Base-by-base conservation (phyloP, 1,140 invertebrate species). In the Drosophila malerkotliana region DNA sequence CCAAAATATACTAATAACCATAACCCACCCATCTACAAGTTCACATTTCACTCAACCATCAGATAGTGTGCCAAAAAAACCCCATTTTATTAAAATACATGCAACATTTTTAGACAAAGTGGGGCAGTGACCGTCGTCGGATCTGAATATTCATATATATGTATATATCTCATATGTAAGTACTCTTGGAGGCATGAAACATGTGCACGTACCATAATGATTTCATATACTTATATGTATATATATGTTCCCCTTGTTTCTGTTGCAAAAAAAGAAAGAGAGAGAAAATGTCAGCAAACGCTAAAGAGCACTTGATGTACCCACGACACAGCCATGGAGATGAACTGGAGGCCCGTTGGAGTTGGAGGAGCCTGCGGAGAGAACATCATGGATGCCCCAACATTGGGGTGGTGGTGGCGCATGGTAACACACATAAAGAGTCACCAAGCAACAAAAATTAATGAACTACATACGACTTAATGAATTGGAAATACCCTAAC, bases 261-360 rank as follows among this genome's bases (percentile, higher is more conserved):
- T 32, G 60, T 75, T 57, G 52, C 58, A 47, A 49, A 48, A 77
- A 67, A 47, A 67, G 47, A 67, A 83, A 79, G 48, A 44, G 69
- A 67, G 63, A 67, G 47, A 67, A 83, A 77, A 88, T 79, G 83
- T 87, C 83, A 87, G 83, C 83, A 87, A 88, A 87, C 83, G 83
- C 83, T 89, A 79, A 87, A 87, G 83, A 87, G 83, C 72, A 79
- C 83, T 77, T 71, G 64, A 77, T 77, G 67, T 69, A 54, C 51
- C 62, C 62, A 68, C 51, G 55, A 75, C 72, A 68, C 73, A 76
- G 54, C 72, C 72, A 75, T 76, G 68, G 39, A 72, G 56, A 72
- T 63, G 72, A 55, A 56, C 52, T 75, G 62, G 52, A 58, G 62
- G 51, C 26, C 47, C 44, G 21, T 32, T 34, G 63, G 45, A 44